These are phyloP conservation scores for Chiroxiphia lanceolata DNA, from an alignment of 2,797 vertebrate genomes.

Conservation along the genomic window DNA sequence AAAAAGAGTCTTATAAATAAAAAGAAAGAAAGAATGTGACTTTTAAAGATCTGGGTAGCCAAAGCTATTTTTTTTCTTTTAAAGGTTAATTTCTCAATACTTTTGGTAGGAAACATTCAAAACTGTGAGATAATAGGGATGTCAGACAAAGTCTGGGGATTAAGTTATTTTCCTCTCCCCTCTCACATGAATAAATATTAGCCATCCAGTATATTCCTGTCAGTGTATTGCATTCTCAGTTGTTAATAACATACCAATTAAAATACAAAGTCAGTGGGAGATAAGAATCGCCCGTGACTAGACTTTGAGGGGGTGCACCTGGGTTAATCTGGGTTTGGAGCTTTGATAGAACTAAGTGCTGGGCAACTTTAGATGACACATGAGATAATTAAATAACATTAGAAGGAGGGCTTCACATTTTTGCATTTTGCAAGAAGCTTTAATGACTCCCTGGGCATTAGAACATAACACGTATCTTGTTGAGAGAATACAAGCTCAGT, in stretches of 20 bases:
- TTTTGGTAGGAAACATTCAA: background rate
- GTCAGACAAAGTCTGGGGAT: background rate
- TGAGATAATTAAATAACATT: slow-evolving; percentile 53
- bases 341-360: background rate
- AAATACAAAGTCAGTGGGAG: slow-evolving; percentile 19
- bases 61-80: background rate
- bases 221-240: background rate
- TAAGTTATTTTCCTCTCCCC: background rate
- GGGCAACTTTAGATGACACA: background rate
- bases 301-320: background rate
- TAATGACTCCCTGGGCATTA: slow-evolving; percentile 54
- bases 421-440: slow-evolving; percentile 50
- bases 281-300: background rate
- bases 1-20: background rate
- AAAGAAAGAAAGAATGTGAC: background rate
- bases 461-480: slow-evolving; percentile 7
- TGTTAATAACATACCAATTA: slow-evolving; percentile 24
- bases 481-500: slow-evolving; percentile 37
- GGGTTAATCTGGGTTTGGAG: background rate
- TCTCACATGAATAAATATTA: slow-evolving; percentile 30
- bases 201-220: background rate
- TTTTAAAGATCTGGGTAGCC: background rate
- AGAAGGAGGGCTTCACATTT: slow-evolving; percentile 34
- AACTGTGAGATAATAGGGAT: background rate
- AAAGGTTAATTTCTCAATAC: background rate